These are phyloP conservation scores for Aphaenogaster floridana DNA, from an alignment of 1,140 invertebrate genomes.

Conservation along the genomic window DNA sequence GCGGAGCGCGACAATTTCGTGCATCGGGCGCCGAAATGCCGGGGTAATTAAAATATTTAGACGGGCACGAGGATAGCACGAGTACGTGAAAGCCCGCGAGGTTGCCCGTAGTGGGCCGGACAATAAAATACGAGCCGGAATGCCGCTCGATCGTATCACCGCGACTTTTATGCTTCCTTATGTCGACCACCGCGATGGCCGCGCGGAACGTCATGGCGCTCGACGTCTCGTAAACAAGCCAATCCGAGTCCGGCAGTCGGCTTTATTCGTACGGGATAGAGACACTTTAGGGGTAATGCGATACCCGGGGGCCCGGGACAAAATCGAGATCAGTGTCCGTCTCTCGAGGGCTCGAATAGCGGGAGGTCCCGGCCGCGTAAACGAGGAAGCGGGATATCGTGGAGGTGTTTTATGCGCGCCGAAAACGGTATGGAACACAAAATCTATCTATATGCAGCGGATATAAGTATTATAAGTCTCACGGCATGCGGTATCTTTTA, in stretches of 20 bases:
- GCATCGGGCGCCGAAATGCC: constrained; percentile 38
- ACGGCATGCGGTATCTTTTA: not conserved
- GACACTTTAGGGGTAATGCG: constrained; percentile 69
- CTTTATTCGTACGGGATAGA: constrained; percentile 65
- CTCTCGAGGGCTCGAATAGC: constrained; percentile 28
- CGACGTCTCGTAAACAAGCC: constrained; percentile 67
- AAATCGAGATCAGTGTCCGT: constrained; percentile 65
- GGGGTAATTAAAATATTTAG: constrained; percentile 78
- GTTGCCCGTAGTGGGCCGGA: constrained; percentile 16
- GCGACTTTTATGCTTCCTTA: constrained; percentile 80
- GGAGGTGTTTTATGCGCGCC: not conserved
- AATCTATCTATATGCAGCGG: not conserved
- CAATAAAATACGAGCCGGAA: constrained; percentile 76
- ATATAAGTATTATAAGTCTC: not conserved
- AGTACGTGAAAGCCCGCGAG: constrained; percentile 18
- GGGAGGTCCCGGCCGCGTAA: constrained; percentile 23
- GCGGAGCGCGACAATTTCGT: constrained; percentile 57
- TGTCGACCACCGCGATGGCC: constrained; percentile 72
- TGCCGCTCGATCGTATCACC: constrained; percentile 76
- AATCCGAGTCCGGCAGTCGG: constrained; percentile 38
- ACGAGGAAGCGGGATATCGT: not conserved
- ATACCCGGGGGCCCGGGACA: constrained; percentile 33
- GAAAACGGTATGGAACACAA: not conserved
- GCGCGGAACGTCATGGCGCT: constrained; percentile 54
- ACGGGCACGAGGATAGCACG: not conserved